Evolutionary conservation across 2,888 invertebrate species (phyloP), one percentile per base, ranked within the genome.

Genomic region (Melieria crassipennis): DNA sequence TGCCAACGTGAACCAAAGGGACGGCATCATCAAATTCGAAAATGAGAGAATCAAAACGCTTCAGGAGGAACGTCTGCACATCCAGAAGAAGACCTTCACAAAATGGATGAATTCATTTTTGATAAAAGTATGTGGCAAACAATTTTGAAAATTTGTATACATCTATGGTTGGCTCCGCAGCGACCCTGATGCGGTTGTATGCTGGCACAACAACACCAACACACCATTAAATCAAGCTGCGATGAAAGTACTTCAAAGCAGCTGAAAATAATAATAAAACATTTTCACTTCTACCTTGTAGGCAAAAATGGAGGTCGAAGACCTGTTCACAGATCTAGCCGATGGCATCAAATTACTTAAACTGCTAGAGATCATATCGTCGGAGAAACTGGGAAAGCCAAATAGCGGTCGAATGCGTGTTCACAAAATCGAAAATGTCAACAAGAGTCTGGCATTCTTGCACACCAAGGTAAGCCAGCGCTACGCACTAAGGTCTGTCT

Each of bases 41-140:
- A 96, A 95, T 90, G 96, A 95, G 85, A 93, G 98, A 79, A 98
- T 98, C 86, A 93, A 94, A 89, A 96, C 96, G 85, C 91, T 99
- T 86, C 98, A 98, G 87, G 97, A 98, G 88, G 99, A 99, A 88
- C 93, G 99, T 72, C 89, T 98, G 77, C 94, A 97, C 88, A 99
- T 99, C 80, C 99, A 99, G 89, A 99, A 99, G 91, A 99, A 99
- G 88, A 99, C 99, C 47, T 99, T 99, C 89, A 99, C 99, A 81
- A 99, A 99, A 96, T 98, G 98, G 98, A 95, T 98, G 93, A 98
- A 98, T 89, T 97, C 96, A 30, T 97, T 97, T 88, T 88, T 98
- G 82, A 92, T 94, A 85, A 97, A 97, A 93, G 97, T 97, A 83
- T 79, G 77, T 74, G 30, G 5, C 11, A 47, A 30, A 30, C 30